Percentiles rank a stretch among this genome's conserved stretches.
These are phyloP conservation scores for Cheilosia urbana DNA, from an alignment of 2,888 invertebrate genomes.

Conservation along the genomic window DNA sequence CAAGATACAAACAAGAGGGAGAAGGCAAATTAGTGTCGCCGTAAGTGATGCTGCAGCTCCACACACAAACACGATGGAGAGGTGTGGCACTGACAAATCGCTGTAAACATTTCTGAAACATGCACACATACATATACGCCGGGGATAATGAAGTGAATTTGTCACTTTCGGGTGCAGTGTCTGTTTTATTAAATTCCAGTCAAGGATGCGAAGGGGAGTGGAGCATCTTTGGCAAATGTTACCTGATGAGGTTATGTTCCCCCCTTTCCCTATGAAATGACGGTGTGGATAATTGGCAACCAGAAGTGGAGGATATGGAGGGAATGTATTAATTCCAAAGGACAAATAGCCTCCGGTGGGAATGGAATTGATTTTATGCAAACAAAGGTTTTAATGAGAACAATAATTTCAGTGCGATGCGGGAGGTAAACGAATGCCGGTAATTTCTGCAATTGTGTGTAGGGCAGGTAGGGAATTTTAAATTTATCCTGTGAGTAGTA, in stretches of 20 bases:
- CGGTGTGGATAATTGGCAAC: conserved; percentile 12
- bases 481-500: too few relatives aligned
- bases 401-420: too few relatives aligned
- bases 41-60: conserved; percentile 4
- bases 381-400: neutral
- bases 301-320: neutral
- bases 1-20: conserved; percentile 76
- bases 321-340: conserved; percentile 14
- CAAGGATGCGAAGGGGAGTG: neutral
- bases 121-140: conserved; percentile 30
- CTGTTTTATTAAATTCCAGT: conserved; percentile 39
- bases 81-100: conserved; percentile 50
- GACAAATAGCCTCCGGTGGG: neutral
- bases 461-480: too few relatives aligned
- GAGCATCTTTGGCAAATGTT: conserved; percentile 30
- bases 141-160: conserved; percentile 52
- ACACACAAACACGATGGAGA: conserved; percentile 29
- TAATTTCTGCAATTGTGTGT: too few relatives aligned
- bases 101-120: conserved; percentile 47
- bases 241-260: conserved; percentile 7
- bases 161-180: conserved; percentile 53
- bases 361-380: neutral
- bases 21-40: conserved; percentile 62
- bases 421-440: too few relatives aligned
- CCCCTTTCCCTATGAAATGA: neutral